Base-by-base conservation (phyloP, 2,113 vertebrate genomes). In the Cichladusa arquata region DNA sequence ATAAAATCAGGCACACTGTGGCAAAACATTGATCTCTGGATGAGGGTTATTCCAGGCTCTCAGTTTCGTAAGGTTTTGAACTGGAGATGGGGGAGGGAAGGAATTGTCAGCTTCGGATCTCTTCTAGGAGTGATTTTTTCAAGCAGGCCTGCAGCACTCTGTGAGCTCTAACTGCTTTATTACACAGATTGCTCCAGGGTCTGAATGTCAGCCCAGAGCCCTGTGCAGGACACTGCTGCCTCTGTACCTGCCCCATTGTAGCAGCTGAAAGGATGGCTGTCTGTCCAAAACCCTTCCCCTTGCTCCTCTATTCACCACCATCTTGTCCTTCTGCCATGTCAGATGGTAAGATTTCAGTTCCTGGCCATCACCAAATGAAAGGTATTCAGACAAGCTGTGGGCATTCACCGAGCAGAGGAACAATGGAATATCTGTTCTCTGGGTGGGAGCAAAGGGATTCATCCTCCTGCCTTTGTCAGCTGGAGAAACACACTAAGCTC, bases 271-370 rank as follows among this genome's bases (percentile, higher is more conserved):
- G 88, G 80, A 26, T 2, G 38, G 38, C 31, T 95, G 79, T 72
- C 66, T 95, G 81, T 42, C 94, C 53, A 65, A 91, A 96, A 93
- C 26, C 85, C 83, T 79, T 90, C 44, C 69, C 60, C 23, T n/a
- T 88, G 81, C 42, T 82, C 18, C 67, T 82, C 89, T 91, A 88
- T 95, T 96, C 89, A 93, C 73, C 77, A 51, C 5, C 61, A 60
- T 33, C 88, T 86, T 95, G 96, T 96, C 76, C 92, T 95, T 45
- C 74, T 94, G 95, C 96, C 86, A 36, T 94, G 92, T 93, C 89
- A 86, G 92, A 92, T 97, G 95, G 73, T 96, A 86, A 92, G 94
- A 95, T 97, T 97, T 96, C 95, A 93, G 83, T 34, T 80, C 95
- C 73, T 6, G 83, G 83, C 86, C 69, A 58, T 81, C 87, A 48